Conservation (phyloP, 1,140 invertebrate genomes). For the Drosophila kepulauana region DNA sequence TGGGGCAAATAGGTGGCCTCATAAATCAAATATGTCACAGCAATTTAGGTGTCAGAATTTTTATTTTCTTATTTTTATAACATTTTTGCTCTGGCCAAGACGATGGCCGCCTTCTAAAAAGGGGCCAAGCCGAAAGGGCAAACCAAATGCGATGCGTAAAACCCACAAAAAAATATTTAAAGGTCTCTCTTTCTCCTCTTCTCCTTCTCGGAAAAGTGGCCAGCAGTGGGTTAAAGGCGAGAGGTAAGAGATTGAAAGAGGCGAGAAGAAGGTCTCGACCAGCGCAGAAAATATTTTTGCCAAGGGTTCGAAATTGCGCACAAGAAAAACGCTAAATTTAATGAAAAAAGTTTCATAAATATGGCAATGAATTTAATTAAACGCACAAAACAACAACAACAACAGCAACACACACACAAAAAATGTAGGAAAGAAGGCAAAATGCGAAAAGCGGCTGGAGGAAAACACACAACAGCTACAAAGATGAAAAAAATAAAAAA, state of each 20-base stretch:
- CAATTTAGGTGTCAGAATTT: slow-evolving; percentile 83
- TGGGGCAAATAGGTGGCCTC: slow-evolving; percentile 82
- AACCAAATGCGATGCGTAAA: slow-evolving; percentile 65
- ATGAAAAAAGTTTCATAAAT: slow-evolving; percentile 84
- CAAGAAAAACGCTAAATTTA: slow-evolving; percentile 76
- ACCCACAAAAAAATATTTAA: slow-evolving; percentile 71
- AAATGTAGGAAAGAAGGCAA: slow-evolving; percentile 12
- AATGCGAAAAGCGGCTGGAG: slow-evolving; percentile 48
- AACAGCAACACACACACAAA: slow-evolving; percentile 17
- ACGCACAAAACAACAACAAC: slow-evolving; percentile 50
- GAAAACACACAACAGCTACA: slow-evolving; percentile 5
- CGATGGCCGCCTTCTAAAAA: slow-evolving; percentile 12
- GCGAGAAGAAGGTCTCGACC: slow-evolving; percentile 4
- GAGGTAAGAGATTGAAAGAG: neutral
- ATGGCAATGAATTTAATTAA: slow-evolving; percentile 84
- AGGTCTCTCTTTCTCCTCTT: slow-evolving; percentile 1
- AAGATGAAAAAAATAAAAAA: neutral
- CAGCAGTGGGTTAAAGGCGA: slow-evolving; percentile 42
- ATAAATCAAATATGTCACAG: slow-evolving; percentile 84
- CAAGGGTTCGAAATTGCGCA: slow-evolving; percentile 52
- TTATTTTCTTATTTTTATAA: slow-evolving; percentile 75
- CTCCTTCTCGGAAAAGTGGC: slow-evolving; percentile 20
- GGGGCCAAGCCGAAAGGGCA: slow-evolving; percentile 44
- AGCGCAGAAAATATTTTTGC: slow-evolving; percentile 59
- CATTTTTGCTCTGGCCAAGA: slow-evolving; percentile 52